Conservation (phyloP, 2,888 invertebrate genomes). For the Andrena minutula region DNA sequence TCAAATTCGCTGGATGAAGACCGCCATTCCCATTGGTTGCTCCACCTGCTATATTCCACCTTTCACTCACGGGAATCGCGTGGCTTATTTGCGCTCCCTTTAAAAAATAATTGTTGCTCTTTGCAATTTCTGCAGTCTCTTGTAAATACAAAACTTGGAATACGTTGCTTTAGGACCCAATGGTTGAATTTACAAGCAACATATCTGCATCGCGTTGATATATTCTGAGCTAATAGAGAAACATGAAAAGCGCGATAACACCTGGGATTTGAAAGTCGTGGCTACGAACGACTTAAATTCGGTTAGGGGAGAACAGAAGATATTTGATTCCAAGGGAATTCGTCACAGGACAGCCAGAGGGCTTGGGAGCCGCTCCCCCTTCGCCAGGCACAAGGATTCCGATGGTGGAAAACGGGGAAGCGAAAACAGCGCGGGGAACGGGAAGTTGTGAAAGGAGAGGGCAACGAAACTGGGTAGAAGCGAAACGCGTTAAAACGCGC, state of each 20-base stretch:
- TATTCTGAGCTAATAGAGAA: background rate
- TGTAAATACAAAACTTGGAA: background rate
- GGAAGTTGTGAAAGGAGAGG: background rate
- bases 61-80: background rate
- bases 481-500: constrained; percentile 10
- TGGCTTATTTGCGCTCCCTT: background rate
- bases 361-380: background rate
- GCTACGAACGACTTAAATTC: constrained; percentile 31
- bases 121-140: background rate
- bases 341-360: constrained; percentile 24
- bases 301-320: constrained; percentile 41
- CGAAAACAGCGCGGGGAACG: background rate
- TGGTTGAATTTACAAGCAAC: background rate
- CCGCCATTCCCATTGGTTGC: background rate
- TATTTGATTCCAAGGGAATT: constrained; percentile 55
- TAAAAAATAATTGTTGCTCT: no score
- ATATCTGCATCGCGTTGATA: background rate
- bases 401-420: background rate
- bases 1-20: constrained; percentile 6
- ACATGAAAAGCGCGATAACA: background rate
- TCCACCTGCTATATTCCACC: background rate
- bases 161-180: background rate
- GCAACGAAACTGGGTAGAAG: constrained; percentile 20
- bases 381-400: background rate
- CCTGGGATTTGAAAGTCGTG: constrained; percentile 5